Percentiles rank a stretch among this genome's conserved stretches.
phyloP scores from a whole-genome alignment of 2,797 vertebrate genomes.

The Melanotaenia boesemani region DNA sequence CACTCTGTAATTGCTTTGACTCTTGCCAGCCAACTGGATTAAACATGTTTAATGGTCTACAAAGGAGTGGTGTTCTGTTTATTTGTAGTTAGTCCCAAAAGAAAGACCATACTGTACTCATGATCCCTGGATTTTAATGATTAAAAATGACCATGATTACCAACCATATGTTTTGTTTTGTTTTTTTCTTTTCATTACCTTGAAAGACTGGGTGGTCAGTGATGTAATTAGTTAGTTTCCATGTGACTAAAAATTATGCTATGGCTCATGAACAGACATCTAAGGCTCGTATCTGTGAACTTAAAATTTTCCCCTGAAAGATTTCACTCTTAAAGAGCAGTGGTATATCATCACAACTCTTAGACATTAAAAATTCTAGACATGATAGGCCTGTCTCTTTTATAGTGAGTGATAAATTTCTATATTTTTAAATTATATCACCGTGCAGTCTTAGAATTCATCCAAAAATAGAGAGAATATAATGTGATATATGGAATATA shows the following conservation, averaged over 20 bases:
- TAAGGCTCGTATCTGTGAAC: background rate
- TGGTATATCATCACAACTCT: too few species aligned
- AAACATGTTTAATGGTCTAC: constrained; percentile 1
- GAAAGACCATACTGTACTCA: background rate
- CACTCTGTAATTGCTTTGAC: constrained; percentile 15
- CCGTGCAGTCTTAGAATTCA: background rate
- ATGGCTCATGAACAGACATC: background rate
- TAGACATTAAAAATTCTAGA: background rate
- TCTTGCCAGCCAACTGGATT: constrained; percentile 16
- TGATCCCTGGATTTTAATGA: background rate
- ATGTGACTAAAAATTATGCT: background rate
- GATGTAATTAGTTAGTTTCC: too few species aligned
- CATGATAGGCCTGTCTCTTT: background rate
- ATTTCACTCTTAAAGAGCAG: background rate
- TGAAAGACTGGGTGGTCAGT: too few species aligned
- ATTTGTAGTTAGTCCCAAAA: constrained; percentile 7
- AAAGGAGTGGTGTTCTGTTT: background rate
- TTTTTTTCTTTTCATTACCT: too few species aligned
- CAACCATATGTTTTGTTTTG: background rate
- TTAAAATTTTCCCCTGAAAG: background rate
- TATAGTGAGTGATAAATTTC: background rate
- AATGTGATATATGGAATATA: background rate
- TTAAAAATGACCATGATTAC: background rate
- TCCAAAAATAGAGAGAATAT: background rate
- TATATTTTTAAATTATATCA: background rate